These are phyloP conservation scores for Villa cingulata DNA, from an alignment of 2,888 invertebrate species.

Conservation along the genomic window DNA sequence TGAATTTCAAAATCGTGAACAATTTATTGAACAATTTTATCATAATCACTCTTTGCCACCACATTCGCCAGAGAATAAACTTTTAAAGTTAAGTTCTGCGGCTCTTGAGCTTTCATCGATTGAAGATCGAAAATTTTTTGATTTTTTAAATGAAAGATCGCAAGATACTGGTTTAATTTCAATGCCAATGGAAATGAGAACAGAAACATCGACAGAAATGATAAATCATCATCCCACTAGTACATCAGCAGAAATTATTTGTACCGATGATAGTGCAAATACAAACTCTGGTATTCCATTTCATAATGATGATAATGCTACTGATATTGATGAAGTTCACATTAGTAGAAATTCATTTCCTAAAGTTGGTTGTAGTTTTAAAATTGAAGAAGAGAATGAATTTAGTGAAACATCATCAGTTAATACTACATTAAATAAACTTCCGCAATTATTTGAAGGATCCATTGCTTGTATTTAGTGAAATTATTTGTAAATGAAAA, in stretches of 20 bases:
- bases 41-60: constrained; percentile 15
- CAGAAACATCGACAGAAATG: no score
- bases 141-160: constrained; percentile 17
- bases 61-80: constrained; percentile 20
- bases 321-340: constrained; percentile 8
- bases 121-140: constrained; percentile 18
- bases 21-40: constrained; percentile 8
- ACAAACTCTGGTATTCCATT: neutral
- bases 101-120: constrained; percentile 19
- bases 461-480: constrained; percentile 13
- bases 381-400: constrained; percentile 13
- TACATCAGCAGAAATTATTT: no score
- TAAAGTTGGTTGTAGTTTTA: constrained; percentile 15
- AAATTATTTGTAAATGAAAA: neutral
- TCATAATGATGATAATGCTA: constrained; percentile 6
- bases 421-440: constrained; percentile 14
- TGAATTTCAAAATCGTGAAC: neutral
- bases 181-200: no score
- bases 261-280: no score
- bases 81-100: constrained; percentile 20
- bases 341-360: constrained; percentile 12
- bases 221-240: no score
- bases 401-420: constrained; percentile 16
- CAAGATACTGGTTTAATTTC: neutral
- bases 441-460: constrained; percentile 20